Evolutionary conservation across 2,113 vertebrate species (phyloP), one percentile per base, ranked within the genome.

Genomic region (Alosa alosa): DNA sequence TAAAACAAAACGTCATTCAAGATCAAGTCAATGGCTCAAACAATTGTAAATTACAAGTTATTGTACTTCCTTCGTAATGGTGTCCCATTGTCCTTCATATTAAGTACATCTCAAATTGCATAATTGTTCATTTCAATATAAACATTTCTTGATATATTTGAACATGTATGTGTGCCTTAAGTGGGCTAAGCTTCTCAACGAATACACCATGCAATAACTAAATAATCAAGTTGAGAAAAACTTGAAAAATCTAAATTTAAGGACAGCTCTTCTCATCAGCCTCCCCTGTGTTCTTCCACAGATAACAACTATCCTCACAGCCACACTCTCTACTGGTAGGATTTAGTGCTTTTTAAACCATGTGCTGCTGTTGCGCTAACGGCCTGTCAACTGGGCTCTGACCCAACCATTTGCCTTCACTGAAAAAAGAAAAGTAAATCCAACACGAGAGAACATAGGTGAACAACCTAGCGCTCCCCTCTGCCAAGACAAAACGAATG

Each of bases 131-230:
- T 86, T 60, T 68, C 55, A 86, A 41, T 47, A 83, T 82, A 55
- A 84, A 84, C 72, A 49, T 52, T 81, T 85, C 39, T 83, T 49
- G n/a, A 86, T 46, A 85, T 64, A 64, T 64, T 22, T 64, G n/a
- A 64, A 64, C 60, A 64, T 64, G 60, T 78, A 39, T 17, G 72
- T 78, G 72, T 18, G 39, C 72, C 72, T 39, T 15, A 39, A 60
- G 55, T 60, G 55, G 31, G 13, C 31, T 39, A 78, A 78, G 72
- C 31, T 39, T 17, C 72, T 41, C 72, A 13, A 39, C 10, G 72
- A 39, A 36, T 39, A 78, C 72, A 78, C 72, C 13, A 17, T 78
- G 4, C 72, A 78, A 10, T 36, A 78, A 78, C 72, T 78, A 31
- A 13, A 39, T 78, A 17, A 78, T 72, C n/a, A 31, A 78, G 31